Evolutionary conservation across 1,140 invertebrate genomes (phyloP), one percentile per base, ranked within the genome.

Genomic region (Heliconius hermathena): DNA sequence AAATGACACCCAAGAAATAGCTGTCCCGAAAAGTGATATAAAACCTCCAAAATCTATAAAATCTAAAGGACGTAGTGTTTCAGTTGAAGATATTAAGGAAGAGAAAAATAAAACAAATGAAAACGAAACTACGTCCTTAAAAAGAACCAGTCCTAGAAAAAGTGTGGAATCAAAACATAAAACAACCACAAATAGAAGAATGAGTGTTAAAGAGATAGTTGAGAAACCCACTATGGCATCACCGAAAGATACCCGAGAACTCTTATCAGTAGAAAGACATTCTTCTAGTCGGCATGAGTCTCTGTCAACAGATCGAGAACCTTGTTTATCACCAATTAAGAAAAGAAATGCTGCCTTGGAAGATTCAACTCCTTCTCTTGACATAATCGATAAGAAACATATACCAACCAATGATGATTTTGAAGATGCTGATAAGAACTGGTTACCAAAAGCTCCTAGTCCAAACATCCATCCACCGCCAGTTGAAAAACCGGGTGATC

Each of bases 391-490:
- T 54, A 87, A 85, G 76, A 91, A 89, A 83, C 85, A 81, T 71
- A 85, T 86, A 71, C 76, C 87, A 16, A 71, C 77, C 20, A 82
- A 70, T 26, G 88, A 91, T 72, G 88, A 90, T 52, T 91, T 87
- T 71, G 75, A 84, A 71, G 88, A 87, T 60, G 84, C 83, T 82
- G 88, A 92, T 71, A 91, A 93, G 83, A 88, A 88, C 81, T 94
- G 93, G 93, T 66, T 92, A 33, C 82, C 90, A 41, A 93, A 94
- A 81, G 88, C 88, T 29, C 87, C 88, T 52, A 94, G 93, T 77
- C 93, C 93, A 36, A 87, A 87, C 52, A 77, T 85, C 20, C 85
- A 89, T 82, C 91, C 87, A 8, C 90, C 93, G 29, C 87, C 89
- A 29, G 89, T 93, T 57, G 93, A 94, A 78, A 93, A 93, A 84